Evolutionary conservation across 2,113 vertebrate species (phyloP), one percentile per base, ranked within the genome.

Genomic region (Catharus fuscescens): DNA sequence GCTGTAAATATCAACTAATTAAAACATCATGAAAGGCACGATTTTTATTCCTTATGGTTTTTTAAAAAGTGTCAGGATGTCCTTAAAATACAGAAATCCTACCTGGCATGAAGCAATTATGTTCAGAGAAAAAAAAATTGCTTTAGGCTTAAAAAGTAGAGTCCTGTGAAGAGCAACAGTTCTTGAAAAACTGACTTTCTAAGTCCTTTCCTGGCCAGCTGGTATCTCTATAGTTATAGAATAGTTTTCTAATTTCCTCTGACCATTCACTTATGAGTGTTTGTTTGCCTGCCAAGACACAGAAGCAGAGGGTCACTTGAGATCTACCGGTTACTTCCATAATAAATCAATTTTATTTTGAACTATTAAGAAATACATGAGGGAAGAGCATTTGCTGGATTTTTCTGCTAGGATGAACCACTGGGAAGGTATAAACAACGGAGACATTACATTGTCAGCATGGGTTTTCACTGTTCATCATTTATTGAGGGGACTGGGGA

Each of bases 291-390:
- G 44, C n/a, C 89, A 84, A 89, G 56, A 84, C 2, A n/a, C 17
- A 59, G 61, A 84, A 91, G 65, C 73, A 89, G 44, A 57, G 25
- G n/a, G 53, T 76, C 82, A 79, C 84, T 65, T 79, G 26, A 82
- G 62, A 91, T 53, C 70, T 86, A 31, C n/a, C 9, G 29, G n/a
- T 65, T 81, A 84, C 86, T 76, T 53, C 21, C 18, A 72, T 42
- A 76, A 65, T 11, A 80, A 69, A 67, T 77, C 1, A 26, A 29
- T 52, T 85, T 65, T 82, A 47, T 91, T 87, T 87, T 47, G 38
- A 86, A 47, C 20, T 48, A 36, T 47, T 67, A 54, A 24, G 59
- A 82, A 91, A 82, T 28, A 56, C 44, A 36, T 1, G 11, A 80
- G 54, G 38, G 44, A 86, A 80, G 79, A 88, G 28, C 8, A 50